Conservation (phyloP, 2,113 vertebrate species). For the Ranitomeya variabilis region DNA sequence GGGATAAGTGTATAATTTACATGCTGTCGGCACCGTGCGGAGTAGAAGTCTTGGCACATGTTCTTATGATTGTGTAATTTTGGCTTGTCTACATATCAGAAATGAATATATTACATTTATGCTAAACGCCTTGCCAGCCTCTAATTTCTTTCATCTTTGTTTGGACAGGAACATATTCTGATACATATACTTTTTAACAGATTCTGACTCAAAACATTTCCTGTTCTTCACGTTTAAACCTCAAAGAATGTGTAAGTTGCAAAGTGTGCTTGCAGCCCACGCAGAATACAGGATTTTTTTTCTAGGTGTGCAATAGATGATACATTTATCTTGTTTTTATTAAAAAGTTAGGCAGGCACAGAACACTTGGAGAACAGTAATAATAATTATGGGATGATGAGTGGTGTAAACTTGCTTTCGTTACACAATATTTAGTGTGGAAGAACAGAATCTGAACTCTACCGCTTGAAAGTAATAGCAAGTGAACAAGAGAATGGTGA, state of each 20-base stretch:
- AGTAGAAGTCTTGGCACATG: constrained; percentile 3
- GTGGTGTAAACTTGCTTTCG: neutral
- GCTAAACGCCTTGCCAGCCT: neutral
- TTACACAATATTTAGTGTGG: constrained; percentile 28
- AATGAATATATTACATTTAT: constrained; percentile 24
- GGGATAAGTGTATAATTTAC: neutral
- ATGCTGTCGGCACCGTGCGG: neutral
- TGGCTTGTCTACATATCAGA: neutral
- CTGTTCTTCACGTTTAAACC: constrained; percentile 48
- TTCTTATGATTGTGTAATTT: neutral
- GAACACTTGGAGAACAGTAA: neutral
- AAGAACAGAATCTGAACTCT: neutral
- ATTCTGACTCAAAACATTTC: constrained; percentile 45
- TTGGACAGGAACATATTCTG: constrained; percentile 24
- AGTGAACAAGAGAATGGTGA: neutral
- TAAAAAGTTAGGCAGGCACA: neutral
- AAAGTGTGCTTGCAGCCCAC: constrained; percentile 45
- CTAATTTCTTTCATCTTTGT: neutral
- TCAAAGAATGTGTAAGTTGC: constrained; percentile 45
- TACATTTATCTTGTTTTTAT: constrained; percentile 31
- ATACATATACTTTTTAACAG: constrained; percentile 4
- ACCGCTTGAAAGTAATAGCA: neutral
- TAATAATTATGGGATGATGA: neutral
- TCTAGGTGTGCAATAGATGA: neutral
- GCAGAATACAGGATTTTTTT: constrained; percentile 39